Evolutionary conservation across 1,140 invertebrate species (phyloP), one percentile per base, ranked within the genome.

Genomic region (Brachionus manjavacas): DNA sequence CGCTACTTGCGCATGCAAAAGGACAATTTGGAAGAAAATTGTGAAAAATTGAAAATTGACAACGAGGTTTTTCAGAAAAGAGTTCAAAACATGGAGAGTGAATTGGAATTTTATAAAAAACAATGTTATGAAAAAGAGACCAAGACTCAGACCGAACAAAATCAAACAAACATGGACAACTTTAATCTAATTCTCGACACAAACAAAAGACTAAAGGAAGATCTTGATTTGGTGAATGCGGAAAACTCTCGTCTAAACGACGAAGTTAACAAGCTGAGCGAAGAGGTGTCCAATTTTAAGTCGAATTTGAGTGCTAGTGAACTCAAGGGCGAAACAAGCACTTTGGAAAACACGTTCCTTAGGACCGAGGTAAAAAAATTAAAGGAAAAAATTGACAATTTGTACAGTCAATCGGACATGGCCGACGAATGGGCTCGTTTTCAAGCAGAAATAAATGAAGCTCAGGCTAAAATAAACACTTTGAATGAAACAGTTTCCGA

Each of bases 291-390:
- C 8, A 81, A 43, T 81, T 60, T 81, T 2, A 60, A 25, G n/a
- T 20, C 79, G 11, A 81, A 68, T 41, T 64, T 81, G 39, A 81
- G 39, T 11, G 79, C 39, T 14, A 41, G 79, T 64, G 79, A 81
- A n/a, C 79, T 81, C 28, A 81, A 6, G 23, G 20, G 39, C 14
- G 79, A 81, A 46, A 64, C 79, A 31, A n/a, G 2, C 25, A 23
- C 35, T 14, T 28, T 60, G 12, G 79, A 81, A 64, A 81, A 60
- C 25, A 25, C 31, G 8, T 81, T 41, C 12, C 52, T 81, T 12
- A 81, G 35, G 20, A 81, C 35, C 35, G 79, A 81, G 16, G 64
- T 81, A n/a, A 81, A 81, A 64, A 81, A 81, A 81, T 64, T 41
- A 49, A 81, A 81, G 39, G 79, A 81, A 64, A 81, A 52, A 81